Percentiles rank a stretch among this genome's conserved stretches.
These are phyloP conservation scores for Sminthopsis crassicaudata DNA, from an alignment of 2,113 vertebrate genomes.

Conservation along the genomic window DNA sequence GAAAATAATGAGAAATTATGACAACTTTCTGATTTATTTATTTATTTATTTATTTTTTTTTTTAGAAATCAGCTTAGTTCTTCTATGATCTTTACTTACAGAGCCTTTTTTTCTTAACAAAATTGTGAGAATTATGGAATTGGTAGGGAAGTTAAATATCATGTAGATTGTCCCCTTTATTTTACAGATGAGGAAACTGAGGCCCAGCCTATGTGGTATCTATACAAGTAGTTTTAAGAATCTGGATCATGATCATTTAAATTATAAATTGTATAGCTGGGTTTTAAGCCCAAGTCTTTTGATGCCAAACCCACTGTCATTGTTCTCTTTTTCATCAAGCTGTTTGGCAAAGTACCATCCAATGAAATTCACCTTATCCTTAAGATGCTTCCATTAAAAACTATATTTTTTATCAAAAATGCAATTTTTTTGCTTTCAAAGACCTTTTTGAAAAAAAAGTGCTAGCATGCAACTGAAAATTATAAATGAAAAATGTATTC, in stretches of 20 bases:
- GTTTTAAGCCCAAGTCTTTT: not conserved
- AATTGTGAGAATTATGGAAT: not conserved
- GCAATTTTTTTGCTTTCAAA: not conserved
- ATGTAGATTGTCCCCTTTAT: not conserved
- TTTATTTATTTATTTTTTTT: no score
- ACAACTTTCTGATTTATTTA: not conserved
- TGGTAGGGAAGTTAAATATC: not conserved
- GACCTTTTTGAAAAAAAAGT: not conserved
- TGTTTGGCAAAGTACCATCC: not conserved
- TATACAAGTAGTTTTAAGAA: not conserved
- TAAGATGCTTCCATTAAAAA: not conserved
- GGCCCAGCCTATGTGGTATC: not conserved
- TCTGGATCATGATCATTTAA: not conserved
- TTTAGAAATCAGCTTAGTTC: not conserved
- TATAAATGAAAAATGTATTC: constrained; percentile 7
- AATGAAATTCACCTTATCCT: not conserved
- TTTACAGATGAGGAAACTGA: not conserved
- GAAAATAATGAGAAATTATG: not conserved
- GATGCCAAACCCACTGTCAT: not conserved
- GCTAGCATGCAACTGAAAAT: not conserved
- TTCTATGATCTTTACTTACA: not conserved
- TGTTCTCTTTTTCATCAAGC: not conserved
- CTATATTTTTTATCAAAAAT: not conserved
- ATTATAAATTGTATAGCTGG: not conserved
- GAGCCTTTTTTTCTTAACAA: not conserved